phyloP scores from a whole-genome alignment of 2,888 invertebrate species.

The Chironomus tentans region DNA sequence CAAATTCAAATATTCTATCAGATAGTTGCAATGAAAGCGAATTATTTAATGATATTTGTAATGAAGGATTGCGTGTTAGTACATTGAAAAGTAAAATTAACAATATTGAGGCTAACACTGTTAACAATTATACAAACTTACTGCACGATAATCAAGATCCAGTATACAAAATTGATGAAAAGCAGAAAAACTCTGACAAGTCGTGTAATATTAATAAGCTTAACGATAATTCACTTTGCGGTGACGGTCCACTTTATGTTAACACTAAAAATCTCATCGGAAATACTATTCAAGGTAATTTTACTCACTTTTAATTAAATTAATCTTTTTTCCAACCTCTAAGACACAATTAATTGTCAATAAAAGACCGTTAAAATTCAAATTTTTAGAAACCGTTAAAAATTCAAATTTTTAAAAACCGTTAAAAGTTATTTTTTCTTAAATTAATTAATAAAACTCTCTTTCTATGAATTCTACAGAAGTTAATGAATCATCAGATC shows the following conservation, averaged over 20 bases:
- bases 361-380: too few relatives aligned
- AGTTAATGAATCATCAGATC: not conserved
- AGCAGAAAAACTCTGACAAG: not conserved
- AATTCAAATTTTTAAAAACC: too few relatives aligned
- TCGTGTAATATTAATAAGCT: conserved; percentile 34
- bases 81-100: conserved; percentile 37
- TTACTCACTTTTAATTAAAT: not conserved
- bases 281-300: conserved; percentile 9
- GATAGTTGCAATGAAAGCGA: conserved; percentile 53
- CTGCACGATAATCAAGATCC: conserved; percentile 46
- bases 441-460: not conserved
- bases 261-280: conserved; percentile 31
- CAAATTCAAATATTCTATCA: conserved; percentile 57
- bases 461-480: conserved; percentile 7
- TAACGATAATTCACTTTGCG: not conserved
- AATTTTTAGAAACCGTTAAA: too few relatives aligned
- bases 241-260: conserved; percentile 36
- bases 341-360: too few relatives aligned
- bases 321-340: not conserved
- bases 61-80: conserved; percentile 35
- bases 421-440: too few relatives aligned
- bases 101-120: conserved; percentile 33
- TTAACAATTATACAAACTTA: conserved; percentile 55
- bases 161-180: conserved; percentile 31
- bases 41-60: conserved; percentile 32